A percentile compares a stretch with the other conserved stretches of the same genome.
Evolutionary conservation across 2,113 vertebrate genomes (phyloP).

Genomic region (Phrynosoma blainvillii): DNA sequence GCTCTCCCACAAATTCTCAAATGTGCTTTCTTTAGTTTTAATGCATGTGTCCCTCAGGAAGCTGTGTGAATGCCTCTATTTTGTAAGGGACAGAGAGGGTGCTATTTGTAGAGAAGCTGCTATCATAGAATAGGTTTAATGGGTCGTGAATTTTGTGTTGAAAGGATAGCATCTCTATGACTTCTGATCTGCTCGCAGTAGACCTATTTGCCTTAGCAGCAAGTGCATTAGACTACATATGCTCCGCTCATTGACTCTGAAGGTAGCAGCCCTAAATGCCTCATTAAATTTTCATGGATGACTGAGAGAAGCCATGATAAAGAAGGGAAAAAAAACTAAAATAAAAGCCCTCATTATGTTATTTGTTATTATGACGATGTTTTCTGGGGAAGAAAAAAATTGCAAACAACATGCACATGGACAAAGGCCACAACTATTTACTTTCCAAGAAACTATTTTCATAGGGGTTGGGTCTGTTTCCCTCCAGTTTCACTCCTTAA

Average conservation of each 20-base stretch:
- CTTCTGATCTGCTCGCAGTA: conserved; percentile 68
- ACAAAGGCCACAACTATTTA: conserved; percentile 24
- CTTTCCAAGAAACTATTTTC: conserved; percentile 40
- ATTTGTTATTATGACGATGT: conserved; percentile 50
- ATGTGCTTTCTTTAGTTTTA: conserved; percentile 57
- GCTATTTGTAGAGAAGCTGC: conserved; percentile 76
- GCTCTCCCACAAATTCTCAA: conserved; percentile 55
- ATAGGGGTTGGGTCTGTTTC: neutral
- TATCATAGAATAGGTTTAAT: conserved; percentile 80
- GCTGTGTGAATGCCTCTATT: conserved; percentile 56
- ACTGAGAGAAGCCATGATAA: conserved; percentile 70
- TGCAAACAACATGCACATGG: conserved; percentile 10
- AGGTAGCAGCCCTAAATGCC: conserved; percentile 79
- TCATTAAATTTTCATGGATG: conserved; percentile 84
- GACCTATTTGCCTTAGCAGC: conserved; percentile 72
- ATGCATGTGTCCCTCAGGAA: conserved; percentile 74
- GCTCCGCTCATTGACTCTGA: conserved; percentile 79
- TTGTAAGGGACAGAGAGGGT: conserved; percentile 15
- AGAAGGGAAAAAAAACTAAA: conserved; percentile 1
- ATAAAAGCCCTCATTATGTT: conserved; percentile 32
- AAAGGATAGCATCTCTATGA: conserved; percentile 70
- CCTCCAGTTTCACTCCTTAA: neutral
- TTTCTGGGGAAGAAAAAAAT: conserved; percentile 23
- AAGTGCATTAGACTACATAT: conserved; percentile 77
- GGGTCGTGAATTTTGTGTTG: conserved; percentile 78